phyloP scores from a whole-genome alignment of 2,888 invertebrate genomes.

The Gymnoscelis rufifasciata region DNA sequence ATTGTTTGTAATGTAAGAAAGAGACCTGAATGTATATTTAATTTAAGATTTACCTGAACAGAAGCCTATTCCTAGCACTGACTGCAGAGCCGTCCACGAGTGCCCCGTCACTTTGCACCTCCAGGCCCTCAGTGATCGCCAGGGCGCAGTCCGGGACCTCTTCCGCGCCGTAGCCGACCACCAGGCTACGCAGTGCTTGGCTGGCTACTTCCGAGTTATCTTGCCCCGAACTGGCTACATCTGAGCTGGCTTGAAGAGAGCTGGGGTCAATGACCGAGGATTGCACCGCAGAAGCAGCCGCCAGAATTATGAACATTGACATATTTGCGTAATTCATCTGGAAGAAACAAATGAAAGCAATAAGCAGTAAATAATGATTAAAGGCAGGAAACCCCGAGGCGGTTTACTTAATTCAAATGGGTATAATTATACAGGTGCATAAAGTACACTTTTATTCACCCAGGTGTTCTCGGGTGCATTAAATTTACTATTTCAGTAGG shows the following conservation, averaged over 20 bases:
- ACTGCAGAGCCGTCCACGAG: background rate
- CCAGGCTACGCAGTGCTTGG: background rate
- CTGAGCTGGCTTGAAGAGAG: background rate
- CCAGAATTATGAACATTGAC: background rate
- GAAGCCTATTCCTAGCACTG: background rate
- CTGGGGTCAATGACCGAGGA: background rate
- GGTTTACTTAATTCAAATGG: too few relatives aligned
- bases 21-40: too few relatives aligned
- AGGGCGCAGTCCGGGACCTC: background rate
- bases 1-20: too few relatives aligned
- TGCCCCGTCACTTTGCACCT: background rate
- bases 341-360: background rate
- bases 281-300: background rate
- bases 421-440: too few relatives aligned
- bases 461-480: too few relatives aligned
- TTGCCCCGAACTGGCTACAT: too few relatives aligned
- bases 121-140: background rate
- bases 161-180: background rate
- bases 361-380: too few relatives aligned
- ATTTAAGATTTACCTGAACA: background rate
- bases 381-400: too few relatives aligned
- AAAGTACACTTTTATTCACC: too few relatives aligned
- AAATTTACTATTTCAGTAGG: too few relatives aligned
- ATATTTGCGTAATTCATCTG: background rate
- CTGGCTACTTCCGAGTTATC: too few relatives aligned